Evolutionary conservation across 2,888 invertebrate species (phyloP).

Genomic region (Mactromeris polynyma): DNA sequence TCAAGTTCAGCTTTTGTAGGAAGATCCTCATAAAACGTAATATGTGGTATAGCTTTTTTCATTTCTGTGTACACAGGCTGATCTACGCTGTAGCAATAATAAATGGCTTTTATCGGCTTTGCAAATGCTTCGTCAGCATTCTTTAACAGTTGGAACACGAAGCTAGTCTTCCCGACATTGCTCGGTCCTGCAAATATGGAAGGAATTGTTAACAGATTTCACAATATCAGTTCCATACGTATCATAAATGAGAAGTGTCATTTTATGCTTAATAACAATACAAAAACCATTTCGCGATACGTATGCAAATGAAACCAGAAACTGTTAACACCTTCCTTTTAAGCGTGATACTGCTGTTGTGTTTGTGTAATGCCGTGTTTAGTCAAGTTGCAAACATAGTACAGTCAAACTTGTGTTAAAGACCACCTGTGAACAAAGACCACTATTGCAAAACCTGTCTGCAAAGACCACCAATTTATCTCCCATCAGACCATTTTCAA

Average conservation of each 20-base stretch:
- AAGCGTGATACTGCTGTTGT: not conserved
- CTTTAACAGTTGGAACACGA: conserved; percentile 58
- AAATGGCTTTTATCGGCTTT: conserved; percentile 52
- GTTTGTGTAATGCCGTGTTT: not conserved
- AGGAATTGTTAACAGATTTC: not conserved
- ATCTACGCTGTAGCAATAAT: conserved; percentile 63
- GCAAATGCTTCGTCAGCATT: conserved; percentile 54
- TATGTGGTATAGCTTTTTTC: conserved; percentile 53
- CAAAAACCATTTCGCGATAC: conserved; percentile 49
- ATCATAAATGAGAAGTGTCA: not conserved
- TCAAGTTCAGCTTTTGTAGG: conserved; percentile 52
- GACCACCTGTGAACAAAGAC: too few relatives aligned
- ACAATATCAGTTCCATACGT: conserved; percentile 19
- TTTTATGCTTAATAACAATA: conserved; percentile 45
- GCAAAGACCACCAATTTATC: too few relatives aligned
- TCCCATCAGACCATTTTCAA: too few relatives aligned
- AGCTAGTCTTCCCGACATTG: conserved; percentile 57
- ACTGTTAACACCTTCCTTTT: not conserved
- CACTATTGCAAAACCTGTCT: too few relatives aligned
- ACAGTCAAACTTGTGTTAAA: too few relatives aligned
- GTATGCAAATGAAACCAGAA: conserved; percentile 38
- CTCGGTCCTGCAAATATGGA: conserved; percentile 44
- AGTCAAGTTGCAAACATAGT: too few relatives aligned
- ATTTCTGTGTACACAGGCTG: conserved; percentile 66
- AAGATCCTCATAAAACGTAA: conserved; percentile 56